phyloP scores from a whole-genome alignment of 1,140 invertebrate genomes.

The Harlomillsia oculata region DNA sequence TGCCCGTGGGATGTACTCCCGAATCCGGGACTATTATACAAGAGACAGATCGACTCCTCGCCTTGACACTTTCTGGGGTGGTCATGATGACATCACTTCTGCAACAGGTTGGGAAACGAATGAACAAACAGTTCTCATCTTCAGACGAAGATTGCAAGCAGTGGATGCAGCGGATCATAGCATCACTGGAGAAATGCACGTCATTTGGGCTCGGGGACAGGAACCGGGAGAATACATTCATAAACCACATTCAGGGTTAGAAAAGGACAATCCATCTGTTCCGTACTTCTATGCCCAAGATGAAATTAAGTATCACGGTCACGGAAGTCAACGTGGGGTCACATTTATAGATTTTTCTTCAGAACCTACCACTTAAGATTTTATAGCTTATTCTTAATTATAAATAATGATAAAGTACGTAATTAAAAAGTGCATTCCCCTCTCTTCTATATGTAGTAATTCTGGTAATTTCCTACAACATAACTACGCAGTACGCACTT shows the following conservation, averaged over 20 bases:
- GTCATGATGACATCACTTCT: conserved; percentile 72
- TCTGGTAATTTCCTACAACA: too few relatives aligned
- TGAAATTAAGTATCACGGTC: conserved; percentile 90
- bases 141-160: conserved; percentile 67
- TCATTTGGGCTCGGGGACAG: conserved; percentile 88
- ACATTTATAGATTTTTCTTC: conserved; percentile 6
- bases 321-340: conserved; percentile 63
- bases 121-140: conserved; percentile 77
- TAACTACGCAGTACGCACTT: too few relatives aligned
- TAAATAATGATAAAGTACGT: too few relatives aligned
- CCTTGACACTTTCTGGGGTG: conserved; percentile 75
- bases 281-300: conserved; percentile 77
- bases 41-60: conserved; percentile 81
- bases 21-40: conserved; percentile 83
- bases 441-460: too few relatives aligned
- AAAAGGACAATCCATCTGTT: conserved; percentile 47
- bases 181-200: conserved; percentile 55
- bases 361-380: too few relatives aligned
- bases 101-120: conserved; percentile 74
- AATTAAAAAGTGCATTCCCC: too few relatives aligned
- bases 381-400: too few relatives aligned
- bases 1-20: conserved; percentile 55
- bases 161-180: conserved; percentile 24
- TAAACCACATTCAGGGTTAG: conserved; percentile 58
- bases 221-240: conserved; percentile 62